These are phyloP conservation scores for Drosophila engyochracea DNA, from an alignment of 2,888 invertebrate genomes.

Conservation along the genomic window DNA sequence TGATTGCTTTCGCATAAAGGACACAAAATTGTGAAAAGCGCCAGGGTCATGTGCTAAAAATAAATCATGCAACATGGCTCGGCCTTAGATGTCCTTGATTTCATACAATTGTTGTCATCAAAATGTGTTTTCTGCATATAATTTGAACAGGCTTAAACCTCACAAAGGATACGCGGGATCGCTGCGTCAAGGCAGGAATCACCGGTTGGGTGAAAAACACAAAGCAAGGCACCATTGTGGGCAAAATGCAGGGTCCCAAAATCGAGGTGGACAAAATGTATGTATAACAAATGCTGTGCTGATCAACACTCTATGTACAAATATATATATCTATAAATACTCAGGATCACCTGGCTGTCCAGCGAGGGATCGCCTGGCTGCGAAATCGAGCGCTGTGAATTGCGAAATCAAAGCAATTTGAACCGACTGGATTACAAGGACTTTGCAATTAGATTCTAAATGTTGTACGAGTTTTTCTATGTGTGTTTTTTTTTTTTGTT, in stretches of 20 bases:
- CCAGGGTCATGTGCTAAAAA: conserved; percentile 52
- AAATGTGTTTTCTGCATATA: conserved; percentile 24
- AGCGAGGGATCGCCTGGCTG: conserved; percentile 94
- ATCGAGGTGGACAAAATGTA: conserved; percentile 93
- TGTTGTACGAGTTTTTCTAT: conserved; percentile 42
- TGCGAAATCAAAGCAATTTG: conserved; percentile 92
- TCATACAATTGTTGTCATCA: conserved; percentile 34
- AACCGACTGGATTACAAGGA: conserved; percentile 88
- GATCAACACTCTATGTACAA: not conserved
- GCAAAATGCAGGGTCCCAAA: conserved; percentile 94
- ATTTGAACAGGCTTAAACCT: conserved; percentile 91
- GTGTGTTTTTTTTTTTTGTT: conserved; percentile 57
- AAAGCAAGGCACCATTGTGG: conserved; percentile 94
- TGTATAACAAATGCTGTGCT: conserved; percentile 83
- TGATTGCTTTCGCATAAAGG: not conserved
- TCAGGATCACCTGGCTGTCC: conserved; percentile 93
- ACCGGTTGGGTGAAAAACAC: conserved; percentile 97
- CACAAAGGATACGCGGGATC: conserved; percentile 94
- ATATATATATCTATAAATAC: not conserved
- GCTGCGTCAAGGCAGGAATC: conserved; percentile 90
- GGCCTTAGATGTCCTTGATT: conserved; percentile 65
- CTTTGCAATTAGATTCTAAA: conserved; percentile 93
- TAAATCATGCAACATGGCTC: conserved; percentile 46
- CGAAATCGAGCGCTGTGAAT: conserved; percentile 92
- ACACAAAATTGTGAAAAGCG: not conserved